phyloP scores from a whole-genome alignment of 2,113 vertebrate species.

The Phylloscopus trochiloides region DNA sequence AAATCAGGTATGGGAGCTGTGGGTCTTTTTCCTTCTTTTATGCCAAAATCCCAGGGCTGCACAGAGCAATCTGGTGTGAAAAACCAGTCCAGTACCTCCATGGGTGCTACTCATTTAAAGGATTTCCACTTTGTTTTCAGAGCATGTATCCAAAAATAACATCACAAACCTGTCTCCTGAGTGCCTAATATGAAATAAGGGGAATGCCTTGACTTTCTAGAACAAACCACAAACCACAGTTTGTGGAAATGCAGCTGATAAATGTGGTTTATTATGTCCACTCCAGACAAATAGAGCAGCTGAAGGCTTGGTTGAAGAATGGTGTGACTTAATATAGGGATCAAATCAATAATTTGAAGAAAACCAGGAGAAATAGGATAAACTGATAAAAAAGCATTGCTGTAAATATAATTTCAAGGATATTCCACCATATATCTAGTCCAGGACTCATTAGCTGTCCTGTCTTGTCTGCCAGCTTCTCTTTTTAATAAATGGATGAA shows the following conservation, averaged over 20 bases:
- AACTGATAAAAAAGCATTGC: neutral
- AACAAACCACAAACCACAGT: neutral
- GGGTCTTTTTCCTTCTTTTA: neutral
- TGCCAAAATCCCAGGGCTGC: neutral
- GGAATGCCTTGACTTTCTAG: neutral
- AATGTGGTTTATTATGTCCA: neutral
- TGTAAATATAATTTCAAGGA: neutral
- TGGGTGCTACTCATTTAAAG: neutral
- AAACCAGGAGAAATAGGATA: neutral
- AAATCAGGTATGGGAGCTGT: neutral
- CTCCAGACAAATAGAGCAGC: neutral
- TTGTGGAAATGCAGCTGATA: neutral
- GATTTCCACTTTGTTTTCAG: neutral
- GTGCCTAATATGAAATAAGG: neutral
- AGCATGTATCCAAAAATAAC: neutral
- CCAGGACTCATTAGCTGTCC: neutral
- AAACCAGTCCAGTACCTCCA: neutral
- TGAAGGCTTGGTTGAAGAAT: neutral
- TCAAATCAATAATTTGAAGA: neutral
- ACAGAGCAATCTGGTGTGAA: fast-evolving
- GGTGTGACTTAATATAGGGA: neutral
- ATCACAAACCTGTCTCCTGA: neutral
- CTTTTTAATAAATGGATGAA: neutral
- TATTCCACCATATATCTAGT: neutral
- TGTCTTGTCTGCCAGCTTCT: neutral